A percentile compares a stretch with the other conserved stretches of the same genome.
Conservation (phyloP, 1,140 invertebrate genomes). For the Drosophila kohkoa region DNA sequence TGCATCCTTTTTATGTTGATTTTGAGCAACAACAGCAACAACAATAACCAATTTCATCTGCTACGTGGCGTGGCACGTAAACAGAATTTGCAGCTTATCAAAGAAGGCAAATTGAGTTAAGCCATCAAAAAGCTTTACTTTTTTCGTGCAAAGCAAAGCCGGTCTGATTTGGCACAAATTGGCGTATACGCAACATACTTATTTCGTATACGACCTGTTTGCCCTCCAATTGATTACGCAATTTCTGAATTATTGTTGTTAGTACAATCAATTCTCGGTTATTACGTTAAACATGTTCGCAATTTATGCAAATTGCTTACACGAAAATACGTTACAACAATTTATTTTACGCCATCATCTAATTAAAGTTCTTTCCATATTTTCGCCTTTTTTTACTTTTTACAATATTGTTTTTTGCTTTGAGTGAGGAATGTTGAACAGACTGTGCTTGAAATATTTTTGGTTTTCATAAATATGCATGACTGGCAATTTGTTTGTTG, state of each 20-base stretch:
- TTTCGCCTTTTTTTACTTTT: background rate
- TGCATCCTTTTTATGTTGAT: conserved; percentile 68
- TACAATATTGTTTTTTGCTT: background rate
- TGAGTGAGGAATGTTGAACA: conserved; percentile 4
- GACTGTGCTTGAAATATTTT: background rate
- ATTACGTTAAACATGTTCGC: conserved; percentile 7
- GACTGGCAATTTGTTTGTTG: conserved; percentile 4
- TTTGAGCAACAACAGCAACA: conserved; percentile 41
- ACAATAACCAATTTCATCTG: conserved; percentile 49
- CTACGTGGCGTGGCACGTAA: conserved; percentile 52
- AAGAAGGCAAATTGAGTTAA: conserved; percentile 67
- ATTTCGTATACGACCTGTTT: conserved; percentile 58
- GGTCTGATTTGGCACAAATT: conserved; percentile 31
- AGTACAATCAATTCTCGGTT: conserved; percentile 31
- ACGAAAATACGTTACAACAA: conserved; percentile 25
- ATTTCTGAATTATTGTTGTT: conserved; percentile 34
- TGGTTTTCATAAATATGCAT: background rate
- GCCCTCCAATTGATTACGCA: conserved; percentile 43
- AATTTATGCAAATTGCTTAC: conserved; percentile 31
- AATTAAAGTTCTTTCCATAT: conserved; percentile 6
- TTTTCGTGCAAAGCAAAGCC: conserved; percentile 11
- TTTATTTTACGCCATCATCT: conserved; percentile 22
- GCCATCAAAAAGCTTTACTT: conserved; percentile 38
- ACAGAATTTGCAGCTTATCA: conserved; percentile 60
- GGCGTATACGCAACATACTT: conserved; percentile 61